These are phyloP conservation scores for Heterotilapia buettikoferi DNA, from an alignment of 2,113 vertebrate species.

Conservation along the genomic window DNA sequence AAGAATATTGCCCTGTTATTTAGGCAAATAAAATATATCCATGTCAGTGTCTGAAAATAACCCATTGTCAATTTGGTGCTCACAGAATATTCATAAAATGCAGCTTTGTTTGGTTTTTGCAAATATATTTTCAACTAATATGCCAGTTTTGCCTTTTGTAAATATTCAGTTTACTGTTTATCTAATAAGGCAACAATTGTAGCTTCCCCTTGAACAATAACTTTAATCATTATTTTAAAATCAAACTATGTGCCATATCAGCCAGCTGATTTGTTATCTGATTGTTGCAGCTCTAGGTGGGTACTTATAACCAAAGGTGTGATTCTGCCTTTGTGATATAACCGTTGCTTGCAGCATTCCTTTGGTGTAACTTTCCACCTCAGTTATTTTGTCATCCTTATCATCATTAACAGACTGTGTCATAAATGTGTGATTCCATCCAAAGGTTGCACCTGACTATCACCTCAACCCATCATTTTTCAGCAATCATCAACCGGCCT, in stretches of 20 bases:
- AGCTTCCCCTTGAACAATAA: neutral
- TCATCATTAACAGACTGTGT: neutral
- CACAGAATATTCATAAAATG: neutral
- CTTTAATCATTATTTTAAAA: neutral
- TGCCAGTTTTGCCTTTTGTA: neutral
- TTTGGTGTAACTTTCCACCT: neutral
- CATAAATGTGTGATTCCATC: constrained; percentile 8
- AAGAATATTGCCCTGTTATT: neutral
- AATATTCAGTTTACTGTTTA: neutral
- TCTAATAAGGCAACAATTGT: neutral
- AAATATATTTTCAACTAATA: neutral
- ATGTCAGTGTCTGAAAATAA: neutral
- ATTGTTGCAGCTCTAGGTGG: neutral
- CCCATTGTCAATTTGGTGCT: neutral
- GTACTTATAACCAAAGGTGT: neutral
- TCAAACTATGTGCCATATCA: neutral
- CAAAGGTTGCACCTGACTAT: neutral
- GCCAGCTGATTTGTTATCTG: neutral
- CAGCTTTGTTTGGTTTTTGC: neutral
- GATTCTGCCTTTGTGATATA: neutral
- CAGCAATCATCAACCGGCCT: constrained; percentile 33
- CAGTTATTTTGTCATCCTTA: neutral
- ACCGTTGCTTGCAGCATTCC: neutral
- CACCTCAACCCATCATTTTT: neutral
- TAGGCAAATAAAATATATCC: neutral